Conservation (phyloP, 2,797 vertebrate genomes). For the Pseudocheirus occidentalis region DNA sequence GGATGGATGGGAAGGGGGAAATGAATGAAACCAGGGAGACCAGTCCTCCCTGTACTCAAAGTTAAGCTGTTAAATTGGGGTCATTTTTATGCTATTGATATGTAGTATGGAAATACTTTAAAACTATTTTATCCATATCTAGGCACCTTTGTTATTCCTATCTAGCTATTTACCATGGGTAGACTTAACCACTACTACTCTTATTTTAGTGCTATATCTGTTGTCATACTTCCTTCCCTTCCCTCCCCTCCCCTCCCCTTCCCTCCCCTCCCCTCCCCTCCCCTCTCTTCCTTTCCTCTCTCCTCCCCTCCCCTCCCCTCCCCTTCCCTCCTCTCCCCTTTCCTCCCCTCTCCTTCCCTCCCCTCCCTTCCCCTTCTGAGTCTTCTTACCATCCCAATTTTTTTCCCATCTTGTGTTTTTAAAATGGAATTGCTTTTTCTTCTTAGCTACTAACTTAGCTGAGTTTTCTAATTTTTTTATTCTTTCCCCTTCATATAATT, state of each 20-base stretch:
- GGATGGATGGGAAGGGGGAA: background rate
- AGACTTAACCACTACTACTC: background rate
- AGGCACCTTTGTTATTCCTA: background rate
- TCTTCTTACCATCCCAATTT: background rate
- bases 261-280: rapidly evolving
- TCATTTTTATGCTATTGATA: background rate
- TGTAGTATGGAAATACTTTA: background rate
- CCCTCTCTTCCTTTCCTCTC: too few species aligned
- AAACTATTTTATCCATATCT: background rate
- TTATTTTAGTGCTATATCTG: background rate
- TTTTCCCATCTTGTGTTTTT: background rate
- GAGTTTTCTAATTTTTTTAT: background rate
- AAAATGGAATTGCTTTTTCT: constrained; percentile 8
- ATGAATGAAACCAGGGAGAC: background rate
- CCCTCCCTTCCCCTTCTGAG: background rate
- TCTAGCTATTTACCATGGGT: background rate
- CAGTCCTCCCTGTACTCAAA: background rate
- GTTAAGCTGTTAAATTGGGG: background rate
- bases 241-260: too few species aligned
- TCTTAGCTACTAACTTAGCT: background rate
- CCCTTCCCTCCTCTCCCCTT: too few species aligned
- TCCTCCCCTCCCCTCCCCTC: too few species aligned
- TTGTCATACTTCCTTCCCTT: background rate
- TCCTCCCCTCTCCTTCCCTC: rapidly evolving
- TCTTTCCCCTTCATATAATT: background rate